Base-by-base conservation (phyloP, 2,888 invertebrate species). In the Penaeus monodon region DNA sequence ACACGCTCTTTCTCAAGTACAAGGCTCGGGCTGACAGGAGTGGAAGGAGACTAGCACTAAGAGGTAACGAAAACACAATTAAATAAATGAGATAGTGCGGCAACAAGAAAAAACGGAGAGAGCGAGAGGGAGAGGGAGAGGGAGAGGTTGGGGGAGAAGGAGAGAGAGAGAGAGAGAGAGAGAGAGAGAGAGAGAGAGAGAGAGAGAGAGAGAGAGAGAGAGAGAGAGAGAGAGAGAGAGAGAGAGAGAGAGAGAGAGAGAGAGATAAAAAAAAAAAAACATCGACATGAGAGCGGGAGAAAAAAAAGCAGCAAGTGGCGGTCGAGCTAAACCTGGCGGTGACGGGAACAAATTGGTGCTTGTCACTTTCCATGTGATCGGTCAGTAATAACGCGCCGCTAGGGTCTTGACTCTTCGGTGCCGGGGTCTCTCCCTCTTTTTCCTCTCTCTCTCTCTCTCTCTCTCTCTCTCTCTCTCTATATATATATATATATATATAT, bases 321-420 rank as follows among this genome's bases (percentile, higher is more conserved):
- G 38, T 29, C 24, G 33, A 24, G 33, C 29, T 57, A 49, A 33
- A 49, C 33, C 65, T 84, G 83, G 27, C 29, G 65, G 22, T 77
- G 83, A 84, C 83, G 77, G 83, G 33, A 84, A 84, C 76, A 84
- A 77, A 84, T 77, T 65, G 64, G 65, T 44, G 49, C 38, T 27
- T 84, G 73, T 76, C 83, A 27, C 12, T 76, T 57, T 83, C 64
- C 73, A n/a, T 82, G 82, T 73, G 70, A 82, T 82, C 64, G 74
- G 82, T 74, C 74, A 74, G 63, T 33, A 63, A 74, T 82, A 63
- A n/a, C 44, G 10, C 65, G 66, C 33, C 27, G 68, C 44, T 49
- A 68, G 68, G 66, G 66, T 44, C 66, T 29, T 10, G 44, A 73
- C 27, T 29, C 29, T 22, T 20, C 24, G 12, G 29, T 68, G 68